These are phyloP conservation scores for Xiphorhynchus erythropygius DNA, from an alignment of 2,797 vertebrate species.

Conservation along the genomic window DNA sequence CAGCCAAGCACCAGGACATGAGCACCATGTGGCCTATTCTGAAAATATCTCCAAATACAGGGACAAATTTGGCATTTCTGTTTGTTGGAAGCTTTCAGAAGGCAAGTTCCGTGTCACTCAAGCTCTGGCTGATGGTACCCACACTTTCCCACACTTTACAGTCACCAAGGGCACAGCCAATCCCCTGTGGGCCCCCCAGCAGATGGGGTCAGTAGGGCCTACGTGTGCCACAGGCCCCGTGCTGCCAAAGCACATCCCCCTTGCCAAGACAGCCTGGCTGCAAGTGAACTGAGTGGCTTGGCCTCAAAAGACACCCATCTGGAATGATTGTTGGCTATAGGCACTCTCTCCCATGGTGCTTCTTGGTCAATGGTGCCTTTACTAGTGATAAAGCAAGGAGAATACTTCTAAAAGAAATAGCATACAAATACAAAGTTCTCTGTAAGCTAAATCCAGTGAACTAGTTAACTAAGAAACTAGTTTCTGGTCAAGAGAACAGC, in stretches of 20 bases:
- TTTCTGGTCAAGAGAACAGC: not conserved
- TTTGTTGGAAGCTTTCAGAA: not conserved
- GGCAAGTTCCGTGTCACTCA: not conserved
- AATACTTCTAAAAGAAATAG: not conserved
- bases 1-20: not conserved
- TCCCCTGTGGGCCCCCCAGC: not conserved
- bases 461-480: not conserved
- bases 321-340: not conserved
- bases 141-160: not conserved
- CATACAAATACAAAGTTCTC: not conserved
- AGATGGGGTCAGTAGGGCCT: not conserved
- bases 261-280: not conserved
- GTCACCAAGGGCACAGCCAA: not conserved
- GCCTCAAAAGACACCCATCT: rapidly evolving
- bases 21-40: not conserved
- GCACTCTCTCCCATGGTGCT: not conserved
- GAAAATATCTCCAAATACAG: not conserved
- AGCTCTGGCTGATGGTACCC: not conserved
- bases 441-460: not conserved
- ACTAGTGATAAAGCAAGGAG: not conserved
- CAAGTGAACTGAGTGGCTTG: not conserved
- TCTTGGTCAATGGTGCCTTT: not conserved
- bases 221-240: rapidly evolving
- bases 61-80: not conserved
- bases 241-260: not conserved